A percentile compares a stretch with the other conserved stretches of the same genome.
Evolutionary conservation across 1,140 invertebrate species (phyloP).

Genomic region (Pogonomyrmex barbatus): DNA sequence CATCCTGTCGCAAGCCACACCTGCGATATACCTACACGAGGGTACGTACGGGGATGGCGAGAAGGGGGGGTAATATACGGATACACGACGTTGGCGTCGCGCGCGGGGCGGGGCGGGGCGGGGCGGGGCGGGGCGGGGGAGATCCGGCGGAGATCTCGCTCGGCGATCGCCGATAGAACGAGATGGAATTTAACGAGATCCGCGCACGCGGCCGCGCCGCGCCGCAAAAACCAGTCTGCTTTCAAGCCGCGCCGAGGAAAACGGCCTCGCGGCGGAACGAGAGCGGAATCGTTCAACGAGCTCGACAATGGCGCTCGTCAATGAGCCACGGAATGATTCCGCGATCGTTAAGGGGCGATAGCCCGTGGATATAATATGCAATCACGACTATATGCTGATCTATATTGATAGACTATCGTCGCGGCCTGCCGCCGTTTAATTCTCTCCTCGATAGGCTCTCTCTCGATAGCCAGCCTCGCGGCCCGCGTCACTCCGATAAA

Average conservation of each 20-base stretch:
- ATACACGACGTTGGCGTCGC: constrained; percentile 3
- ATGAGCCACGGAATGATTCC: constrained; percentile 54
- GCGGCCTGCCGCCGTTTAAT: constrained; percentile 59
- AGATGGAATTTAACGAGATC: constrained; percentile 66
- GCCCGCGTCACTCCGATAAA: constrained; percentile 44
- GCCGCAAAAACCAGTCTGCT: constrained; percentile 66
- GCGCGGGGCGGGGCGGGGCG: background rate
- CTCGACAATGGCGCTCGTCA: constrained; percentile 53
- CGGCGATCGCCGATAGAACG: constrained; percentile 56
- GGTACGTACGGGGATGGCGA: constrained; percentile 5
- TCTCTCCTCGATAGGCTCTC: constrained; percentile 37
- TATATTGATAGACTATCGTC: constrained; percentile 61
- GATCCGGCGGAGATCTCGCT: constrained; percentile 51
- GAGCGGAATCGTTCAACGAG: constrained; percentile 48
- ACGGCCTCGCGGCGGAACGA: constrained; percentile 52
- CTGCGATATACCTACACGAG: constrained; percentile 63
- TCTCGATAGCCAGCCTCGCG: constrained; percentile 30
- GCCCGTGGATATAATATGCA: constrained; percentile 55
- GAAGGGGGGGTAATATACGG: constrained; percentile 22
- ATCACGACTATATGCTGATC: constrained; percentile 56
- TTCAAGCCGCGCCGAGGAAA: constrained; percentile 50
- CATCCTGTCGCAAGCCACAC: constrained; percentile 78
- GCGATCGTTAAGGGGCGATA: constrained; percentile 55
- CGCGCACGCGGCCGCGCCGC: constrained; percentile 20
- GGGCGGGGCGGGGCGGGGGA: background rate